These are phyloP conservation scores for Scalopus aquaticus DNA, from an alignment of 2,113 vertebrate species.

Conservation along the genomic window DNA sequence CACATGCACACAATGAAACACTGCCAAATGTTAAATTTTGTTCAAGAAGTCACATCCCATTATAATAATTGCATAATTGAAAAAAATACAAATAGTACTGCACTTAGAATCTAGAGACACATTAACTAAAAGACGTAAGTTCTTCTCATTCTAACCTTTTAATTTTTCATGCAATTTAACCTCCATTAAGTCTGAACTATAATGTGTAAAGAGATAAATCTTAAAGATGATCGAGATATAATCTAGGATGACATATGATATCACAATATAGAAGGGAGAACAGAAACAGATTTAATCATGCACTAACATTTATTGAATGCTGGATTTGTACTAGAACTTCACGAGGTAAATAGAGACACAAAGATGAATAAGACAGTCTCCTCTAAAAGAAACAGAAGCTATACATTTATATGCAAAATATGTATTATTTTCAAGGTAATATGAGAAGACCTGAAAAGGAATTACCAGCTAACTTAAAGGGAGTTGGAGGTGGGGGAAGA, in stretches of 20 bases:
- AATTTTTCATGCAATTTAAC: constrained; percentile 24
- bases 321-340: background rate
- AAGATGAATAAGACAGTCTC: background rate
- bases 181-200: constrained; percentile 47
- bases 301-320: background rate
- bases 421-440: background rate
- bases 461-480: background rate
- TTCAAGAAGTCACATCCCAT: constrained; percentile 55
- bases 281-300: background rate
- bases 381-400: background rate
- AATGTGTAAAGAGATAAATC: background rate
- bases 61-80: constrained; percentile 30
- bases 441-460: background rate
- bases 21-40: constrained; percentile 14
- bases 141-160: constrained; percentile 38
- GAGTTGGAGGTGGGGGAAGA: background rate
- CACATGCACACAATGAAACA: background rate
- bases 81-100: constrained; percentile 24
- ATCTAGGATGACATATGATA: background rate
- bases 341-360: background rate
- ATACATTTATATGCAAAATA: background rate
- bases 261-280: constrained; percentile 35
- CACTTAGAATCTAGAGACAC: constrained; percentile 32
- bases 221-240: background rate
- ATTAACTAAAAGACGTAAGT: constrained; percentile 16